These are phyloP conservation scores for Sthenelais limicola DNA, from an alignment of 2,888 invertebrate genomes.

Conservation along the genomic window DNA sequence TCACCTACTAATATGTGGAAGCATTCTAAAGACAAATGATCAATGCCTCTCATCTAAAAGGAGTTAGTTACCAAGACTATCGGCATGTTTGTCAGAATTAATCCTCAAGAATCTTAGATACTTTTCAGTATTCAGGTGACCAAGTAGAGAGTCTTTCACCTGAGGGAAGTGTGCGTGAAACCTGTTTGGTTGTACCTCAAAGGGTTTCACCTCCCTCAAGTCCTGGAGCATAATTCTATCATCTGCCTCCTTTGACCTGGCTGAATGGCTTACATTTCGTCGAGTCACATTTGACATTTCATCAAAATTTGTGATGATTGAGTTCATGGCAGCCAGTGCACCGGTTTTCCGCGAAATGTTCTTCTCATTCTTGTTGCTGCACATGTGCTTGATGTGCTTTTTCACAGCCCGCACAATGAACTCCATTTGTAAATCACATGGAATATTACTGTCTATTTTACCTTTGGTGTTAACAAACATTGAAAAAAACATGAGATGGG, in stretches of 20 bases:
- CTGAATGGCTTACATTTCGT: not conserved
- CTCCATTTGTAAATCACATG: constrained; percentile 35
- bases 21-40: too few relatives aligned
- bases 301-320: constrained; percentile 7
- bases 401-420: not conserved
- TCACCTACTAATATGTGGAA: too few relatives aligned
- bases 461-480: constrained; percentile 37
- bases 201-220: not conserved
- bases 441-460: constrained; percentile 16
- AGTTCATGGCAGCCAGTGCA: constrained; percentile 22
- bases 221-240: constrained; percentile 15
- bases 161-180: not conserved
- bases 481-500: constrained; percentile 13
- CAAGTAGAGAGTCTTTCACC: constrained; percentile 4
- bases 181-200: not conserved
- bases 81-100: too few relatives aligned
- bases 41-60: too few relatives aligned
- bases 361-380: not conserved
- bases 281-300: not conserved
- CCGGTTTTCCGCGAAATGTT: constrained; percentile 26
- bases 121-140: constrained; percentile 11
- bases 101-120: too few relatives aligned
- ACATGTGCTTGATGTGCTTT: not conserved
- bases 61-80: too few relatives aligned
- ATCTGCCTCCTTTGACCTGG: not conserved